Evolutionary conservation across 2,113 vertebrate species (phyloP), one percentile per base, ranked within the genome.

Genomic region (Ornithorhynchus anatinus): DNA sequence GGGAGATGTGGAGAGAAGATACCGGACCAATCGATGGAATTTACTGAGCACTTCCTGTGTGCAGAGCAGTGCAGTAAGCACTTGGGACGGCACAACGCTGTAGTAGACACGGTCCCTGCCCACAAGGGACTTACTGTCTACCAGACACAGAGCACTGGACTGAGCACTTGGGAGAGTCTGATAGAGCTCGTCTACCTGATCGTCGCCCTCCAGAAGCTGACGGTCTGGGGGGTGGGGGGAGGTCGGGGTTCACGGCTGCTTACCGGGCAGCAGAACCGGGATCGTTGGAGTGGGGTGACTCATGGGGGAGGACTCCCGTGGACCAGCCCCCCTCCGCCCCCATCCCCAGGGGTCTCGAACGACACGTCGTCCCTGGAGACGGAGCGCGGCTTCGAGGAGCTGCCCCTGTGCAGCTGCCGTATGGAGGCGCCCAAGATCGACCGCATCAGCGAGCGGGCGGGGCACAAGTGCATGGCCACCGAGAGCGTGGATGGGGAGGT

Each of bases 381-480:
- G 0, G 96, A 97, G 79, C 91, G 95, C 0, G 86, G 86, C 1
- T 92, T 96, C 77, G 96, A 97, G 85, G 96, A 97, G 84, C 84
- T 97, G 48, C 96, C 96, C 4, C 88, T 97, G 32, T 97, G 96
- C 84, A 97, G 96, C 87, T 97, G 96, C 85, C 92, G 96, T 70
- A 97, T 97, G 96, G 96, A 97, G 82, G 96, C 96, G 0, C 96
- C 96, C 4, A 95, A 95, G 1, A 95, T 96, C 0, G 95, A 96
- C 66, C 89, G 93, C 33, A 92, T 92, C 61, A 93, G 92, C 3
- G 88, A 94, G 42, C 75, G 91, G 3, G 87, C 90, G 0, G 93
- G 90, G 25, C 90, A 93, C 60, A 93, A 92, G 68, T 97, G 96
- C 65, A 97, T 97, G 96, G 96, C 96, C 67, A 96, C 95, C 0